Percentiles rank a stretch among this genome's conserved stretches.
Evolutionary conservation across 2,113 vertebrate genomes (phyloP).

Genomic region (Chaetodon auriga): DNA sequence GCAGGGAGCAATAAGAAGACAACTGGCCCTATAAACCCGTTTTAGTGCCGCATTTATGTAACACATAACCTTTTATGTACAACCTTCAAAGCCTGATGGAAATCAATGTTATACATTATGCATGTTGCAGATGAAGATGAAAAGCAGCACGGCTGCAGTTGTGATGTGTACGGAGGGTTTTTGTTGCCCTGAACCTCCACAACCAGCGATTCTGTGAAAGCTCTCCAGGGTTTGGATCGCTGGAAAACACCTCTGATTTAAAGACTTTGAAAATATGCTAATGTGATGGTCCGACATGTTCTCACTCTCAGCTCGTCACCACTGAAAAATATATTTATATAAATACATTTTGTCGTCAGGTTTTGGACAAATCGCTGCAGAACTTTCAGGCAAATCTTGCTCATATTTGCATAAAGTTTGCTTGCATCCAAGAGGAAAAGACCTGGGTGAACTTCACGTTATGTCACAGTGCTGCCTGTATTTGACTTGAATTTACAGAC

Average conservation of each 20-base stretch:
- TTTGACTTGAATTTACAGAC: no score
- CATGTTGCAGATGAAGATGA: slow-evolving; percentile 55
- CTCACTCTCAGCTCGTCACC: no score
- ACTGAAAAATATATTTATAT: no score
- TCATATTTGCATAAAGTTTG: background rate
- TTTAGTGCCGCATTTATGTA: slow-evolving; percentile 41
- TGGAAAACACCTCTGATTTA: background rate
- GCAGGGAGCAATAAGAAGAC: slow-evolving; percentile 29
- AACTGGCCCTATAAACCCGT: slow-evolving; percentile 17
- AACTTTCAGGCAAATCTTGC: background rate
- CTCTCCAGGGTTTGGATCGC: background rate
- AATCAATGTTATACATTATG: slow-evolving; percentile 62
- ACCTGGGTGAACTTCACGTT: background rate
- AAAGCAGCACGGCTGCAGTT: slow-evolving; percentile 5
- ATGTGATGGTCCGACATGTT: background rate
- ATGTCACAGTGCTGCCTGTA: no score
- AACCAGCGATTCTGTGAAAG: background rate
- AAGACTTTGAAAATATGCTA: background rate
- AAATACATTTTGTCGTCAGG: no score
- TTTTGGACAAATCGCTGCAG: background rate
- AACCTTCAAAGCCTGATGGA: slow-evolving; percentile 57
- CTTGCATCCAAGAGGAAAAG: background rate
- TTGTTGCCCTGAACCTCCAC: slow-evolving; percentile 4
- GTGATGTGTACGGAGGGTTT: background rate
- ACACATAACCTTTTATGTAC: slow-evolving; percentile 49